Evolutionary conservation across 2,888 invertebrate genomes (phyloP), one percentile per base, ranked within the genome.

Genomic region (Linyphia triangularis): DNA sequence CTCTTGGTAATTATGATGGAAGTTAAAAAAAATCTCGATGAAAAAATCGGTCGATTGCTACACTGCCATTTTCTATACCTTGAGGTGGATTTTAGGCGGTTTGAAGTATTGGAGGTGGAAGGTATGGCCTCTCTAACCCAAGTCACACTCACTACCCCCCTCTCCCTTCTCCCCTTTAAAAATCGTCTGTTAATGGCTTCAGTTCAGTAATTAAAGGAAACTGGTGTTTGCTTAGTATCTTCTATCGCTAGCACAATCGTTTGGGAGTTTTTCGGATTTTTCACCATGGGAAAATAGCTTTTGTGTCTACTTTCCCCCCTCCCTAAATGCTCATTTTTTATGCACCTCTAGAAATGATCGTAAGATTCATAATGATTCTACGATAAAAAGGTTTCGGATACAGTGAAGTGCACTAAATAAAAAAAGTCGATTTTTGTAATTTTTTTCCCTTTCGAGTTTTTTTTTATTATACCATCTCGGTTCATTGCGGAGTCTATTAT

Each of bases 181-280:
- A 85, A 88, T 81, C 61, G 73, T 88, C 86, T 88, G 77, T 75
- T 88, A 88, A 88, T 88, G 88, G 88, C 88, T 57, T 19, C 28
- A 33, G 61, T 77, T 65, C 37, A 43, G 88, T 83, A 83, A 88
- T 83, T 88, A 83, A 88, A 77, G 88, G 33, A 61, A 88, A 75
- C 63, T 75, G 43, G 24, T 69, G 77, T 77, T 82, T 67, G 75
- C 37, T 86, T 33, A 59, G 67, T 33, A 57, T 59, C 67, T 75
- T 79, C 40, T 37, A 61, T 73, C 65, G 77, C 63, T 72, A 51
- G n/a, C 59, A 40, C 69, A 63, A 59, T 78, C 70, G 61, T 70
- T 85, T 73, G 65, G 16, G 30, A 59, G n/a, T 51, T 51, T 24
- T 57, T 43, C 37, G 63, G 30, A 63, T 70, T 78, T 78, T 69